Conservation (phyloP, 2,888 invertebrate genomes). For the Xestia c-nigrum region DNA sequence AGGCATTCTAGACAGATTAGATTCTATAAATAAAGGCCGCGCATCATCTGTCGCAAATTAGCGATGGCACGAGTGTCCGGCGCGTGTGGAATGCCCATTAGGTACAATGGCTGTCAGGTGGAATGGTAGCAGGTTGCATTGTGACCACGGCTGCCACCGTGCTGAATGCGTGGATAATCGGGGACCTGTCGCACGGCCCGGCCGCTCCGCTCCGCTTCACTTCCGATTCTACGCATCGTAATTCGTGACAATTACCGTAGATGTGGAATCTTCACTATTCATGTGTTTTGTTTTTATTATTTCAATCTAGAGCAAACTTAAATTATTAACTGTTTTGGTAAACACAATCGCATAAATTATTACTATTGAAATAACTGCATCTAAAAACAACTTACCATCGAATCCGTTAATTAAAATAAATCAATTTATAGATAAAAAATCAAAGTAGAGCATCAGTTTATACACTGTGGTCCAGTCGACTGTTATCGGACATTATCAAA, state of each 20-base stretch:
- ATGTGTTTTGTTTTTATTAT: constrained; percentile 32
- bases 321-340: neutral
- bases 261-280: constrained; percentile 56
- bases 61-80: constrained; percentile 77
- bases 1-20: constrained; percentile 40
- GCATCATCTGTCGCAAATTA: constrained; percentile 65
- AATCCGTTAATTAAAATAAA: constrained; percentile 14
- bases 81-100: constrained; percentile 81
- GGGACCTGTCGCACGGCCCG: constrained; percentile 89
- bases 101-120: constrained; percentile 71
- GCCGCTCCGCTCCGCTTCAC: constrained; percentile 67
- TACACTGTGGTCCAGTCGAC: constrained; percentile 70
- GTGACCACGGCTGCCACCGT: constrained; percentile 72
- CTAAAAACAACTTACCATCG: neutral
- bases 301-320: neutral
- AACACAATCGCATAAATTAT: neutral
- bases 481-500: constrained; percentile 79
- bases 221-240: constrained; percentile 74
- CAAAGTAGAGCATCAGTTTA: constrained; percentile 70
- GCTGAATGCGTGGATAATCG: constrained; percentile 89
- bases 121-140: constrained; percentile 73
- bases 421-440: constrained; percentile 43
- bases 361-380: constrained; percentile 14
- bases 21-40: constrained; percentile 44
- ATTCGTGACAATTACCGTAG: constrained; percentile 70